A percentile compares a stretch with the other conserved stretches of the same genome.
Evolutionary conservation across 1,140 invertebrate genomes (phyloP).

Genomic region (Drosophila guanche): DNA sequence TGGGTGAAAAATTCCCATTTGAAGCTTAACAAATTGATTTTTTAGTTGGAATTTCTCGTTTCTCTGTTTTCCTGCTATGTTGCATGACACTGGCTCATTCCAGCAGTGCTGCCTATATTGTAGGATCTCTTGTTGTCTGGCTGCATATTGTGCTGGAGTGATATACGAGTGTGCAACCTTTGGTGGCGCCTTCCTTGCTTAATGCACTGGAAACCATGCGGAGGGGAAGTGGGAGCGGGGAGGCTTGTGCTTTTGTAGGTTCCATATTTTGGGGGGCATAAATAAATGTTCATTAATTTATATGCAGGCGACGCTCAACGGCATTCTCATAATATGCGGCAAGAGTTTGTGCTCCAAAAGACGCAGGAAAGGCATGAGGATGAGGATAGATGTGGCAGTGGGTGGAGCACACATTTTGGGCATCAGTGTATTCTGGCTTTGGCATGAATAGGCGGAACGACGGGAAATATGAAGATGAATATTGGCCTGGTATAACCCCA

Average conservation of each 20-base stretch:
- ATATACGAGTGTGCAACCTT: constrained; percentile 44
- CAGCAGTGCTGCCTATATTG: constrained; percentile 11
- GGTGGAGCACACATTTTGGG: constrained; percentile 44
- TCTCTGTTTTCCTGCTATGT: constrained; percentile 15
- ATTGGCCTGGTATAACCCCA: constrained; percentile 54
- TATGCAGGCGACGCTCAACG: constrained; percentile 51
- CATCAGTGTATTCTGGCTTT: constrained; percentile 12
- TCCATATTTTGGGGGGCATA: constrained; percentile 67
- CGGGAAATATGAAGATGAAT: constrained; percentile 59
- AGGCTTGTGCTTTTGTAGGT: constrained; percentile 38
- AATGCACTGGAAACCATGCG: constrained; percentile 66
- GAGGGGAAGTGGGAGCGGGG: neutral
- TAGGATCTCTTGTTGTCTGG: neutral
- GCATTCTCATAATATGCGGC: constrained; percentile 58
- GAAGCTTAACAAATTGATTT: constrained; percentile 74
- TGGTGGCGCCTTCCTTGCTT: constrained; percentile 37
- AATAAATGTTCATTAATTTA: constrained; percentile 82
- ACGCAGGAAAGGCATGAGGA: constrained; percentile 13
- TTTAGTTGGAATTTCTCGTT: constrained; percentile 28
- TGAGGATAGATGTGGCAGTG: neutral
- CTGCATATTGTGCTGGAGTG: constrained; percentile 38
- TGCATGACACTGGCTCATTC: constrained; percentile 59
- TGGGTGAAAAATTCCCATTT: constrained; percentile 38
- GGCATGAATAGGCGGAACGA: constrained; percentile 15
- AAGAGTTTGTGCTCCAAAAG: constrained; percentile 61